Conservation (phyloP, 2,113 vertebrate genomes). For the Forbesichthys papilliferus region DNA sequence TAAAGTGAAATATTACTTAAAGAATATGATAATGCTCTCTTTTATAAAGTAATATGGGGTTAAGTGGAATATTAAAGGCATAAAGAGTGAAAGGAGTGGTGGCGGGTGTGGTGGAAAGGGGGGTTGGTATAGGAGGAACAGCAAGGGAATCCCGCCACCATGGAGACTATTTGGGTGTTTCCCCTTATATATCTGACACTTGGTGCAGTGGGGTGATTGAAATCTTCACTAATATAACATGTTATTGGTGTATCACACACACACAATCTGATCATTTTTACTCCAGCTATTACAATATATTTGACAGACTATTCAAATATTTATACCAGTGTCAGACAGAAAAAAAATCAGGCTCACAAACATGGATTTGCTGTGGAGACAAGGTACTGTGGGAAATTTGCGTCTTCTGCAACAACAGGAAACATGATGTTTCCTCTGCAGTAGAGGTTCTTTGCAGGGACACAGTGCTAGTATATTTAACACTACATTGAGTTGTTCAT, state of each 20-base stretch:
- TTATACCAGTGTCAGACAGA: not conserved
- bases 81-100: too few species aligned
- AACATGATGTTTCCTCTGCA: constrained; percentile 59
- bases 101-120: too few species aligned
- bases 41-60: too few species aligned
- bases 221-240: too few species aligned
- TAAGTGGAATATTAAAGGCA: too few species aligned
- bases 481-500: not conserved
- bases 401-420: constrained; percentile 60
- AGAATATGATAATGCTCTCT: too few species aligned
- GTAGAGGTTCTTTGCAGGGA: constrained; percentile 7
- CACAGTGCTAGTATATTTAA: not conserved
- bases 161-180: too few species aligned
- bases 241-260: not conserved
- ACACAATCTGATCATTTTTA: constrained; percentile 56
- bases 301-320: constrained; percentile 26
- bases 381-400: constrained; percentile 33
- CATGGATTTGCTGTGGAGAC: not conserved
- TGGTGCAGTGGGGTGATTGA: too few species aligned
- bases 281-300: not conserved
- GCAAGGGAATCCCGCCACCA: too few species aligned
- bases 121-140: too few species aligned
- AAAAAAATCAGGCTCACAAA: constrained; percentile 3
- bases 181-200: too few species aligned
- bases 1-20: too few species aligned